phyloP scores from a whole-genome alignment of 2,797 vertebrate genomes.

The Anomalospiza imberbis region DNA sequence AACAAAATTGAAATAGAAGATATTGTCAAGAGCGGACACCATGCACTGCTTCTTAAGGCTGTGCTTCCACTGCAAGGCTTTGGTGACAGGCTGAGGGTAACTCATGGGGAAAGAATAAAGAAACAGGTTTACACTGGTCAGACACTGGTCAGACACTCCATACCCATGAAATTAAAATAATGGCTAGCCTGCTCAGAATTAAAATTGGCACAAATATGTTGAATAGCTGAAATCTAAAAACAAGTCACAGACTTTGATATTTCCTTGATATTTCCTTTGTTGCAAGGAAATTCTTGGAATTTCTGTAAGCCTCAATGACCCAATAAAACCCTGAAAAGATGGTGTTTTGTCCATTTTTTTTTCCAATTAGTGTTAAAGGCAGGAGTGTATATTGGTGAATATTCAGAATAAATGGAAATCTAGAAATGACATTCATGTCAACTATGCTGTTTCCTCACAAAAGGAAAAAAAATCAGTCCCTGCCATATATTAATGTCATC shows the following conservation, averaged over 20 bases:
- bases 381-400: not conserved
- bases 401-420: not conserved
- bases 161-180: not conserved
- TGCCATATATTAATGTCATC: not conserved
- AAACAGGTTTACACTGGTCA: not conserved
- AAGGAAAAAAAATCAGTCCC: not conserved
- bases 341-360: not conserved
- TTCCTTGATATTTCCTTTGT: not conserved
- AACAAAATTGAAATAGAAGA: not conserved
- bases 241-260: not conserved
- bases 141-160: not conserved
- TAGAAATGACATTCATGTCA: not conserved
- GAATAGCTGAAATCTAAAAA: not conserved
- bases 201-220: not conserved
- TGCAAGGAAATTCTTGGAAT: not conserved
- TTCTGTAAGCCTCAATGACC: not conserved
- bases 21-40: not conserved
- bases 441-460: not conserved
- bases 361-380: not conserved
- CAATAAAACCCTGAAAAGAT: not conserved
- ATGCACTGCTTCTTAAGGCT: not conserved
- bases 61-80: not conserved
- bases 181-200: not conserved
- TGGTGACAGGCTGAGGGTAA: not conserved
- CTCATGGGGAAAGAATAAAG: not conserved